A percentile compares a stretch with the other conserved stretches of the same genome.
These are phyloP conservation scores for Heterochromis multidens DNA, from an alignment of 2,113 vertebrate genomes.

Conservation along the genomic window DNA sequence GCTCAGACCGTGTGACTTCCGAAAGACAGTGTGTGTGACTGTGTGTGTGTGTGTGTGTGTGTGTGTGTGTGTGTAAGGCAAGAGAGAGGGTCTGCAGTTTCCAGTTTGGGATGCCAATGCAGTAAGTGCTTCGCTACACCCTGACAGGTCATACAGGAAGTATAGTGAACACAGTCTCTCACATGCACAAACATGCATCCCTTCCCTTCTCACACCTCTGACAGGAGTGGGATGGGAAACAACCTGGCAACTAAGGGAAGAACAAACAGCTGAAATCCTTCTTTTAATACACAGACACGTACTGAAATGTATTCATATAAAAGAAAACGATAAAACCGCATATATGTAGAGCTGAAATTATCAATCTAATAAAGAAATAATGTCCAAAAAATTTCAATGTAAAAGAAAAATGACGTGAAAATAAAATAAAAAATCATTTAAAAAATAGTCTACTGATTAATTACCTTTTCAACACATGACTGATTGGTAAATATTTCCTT, in stretches of 20 bases:
- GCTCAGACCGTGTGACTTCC: slow-evolving; percentile 51
- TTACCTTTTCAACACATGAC: background rate
- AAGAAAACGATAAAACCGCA: background rate
- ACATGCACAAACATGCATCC: slow-evolving; percentile 1
- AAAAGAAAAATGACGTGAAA: background rate
- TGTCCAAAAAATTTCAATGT: background rate
- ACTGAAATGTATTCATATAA: background rate
- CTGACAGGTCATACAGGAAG: slow-evolving; percentile 64
- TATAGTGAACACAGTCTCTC: slow-evolving; percentile 9
- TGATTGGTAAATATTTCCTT: background rate
- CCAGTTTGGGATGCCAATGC: slow-evolving; percentile 35
- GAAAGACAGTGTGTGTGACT: slow-evolving; percentile 28
- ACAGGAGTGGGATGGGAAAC: slow-evolving; percentile 4
- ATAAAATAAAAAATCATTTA: background rate
- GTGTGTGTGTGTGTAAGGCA: slow-evolving; percentile 1
- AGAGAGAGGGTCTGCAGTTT: slow-evolving; percentile 51
- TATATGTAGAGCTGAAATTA: background rate
- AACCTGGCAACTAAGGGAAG: background rate
- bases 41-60: background rate
- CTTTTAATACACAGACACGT: background rate
- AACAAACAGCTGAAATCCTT: background rate
- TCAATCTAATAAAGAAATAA: background rate
- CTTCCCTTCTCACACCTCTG: slow-evolving; percentile 42
- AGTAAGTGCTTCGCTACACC: slow-evolving; percentile 64
- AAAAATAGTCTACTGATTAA: background rate